phyloP scores from a whole-genome alignment of 2,113 vertebrate species.

The Cyanoliseus patagonus region DNA sequence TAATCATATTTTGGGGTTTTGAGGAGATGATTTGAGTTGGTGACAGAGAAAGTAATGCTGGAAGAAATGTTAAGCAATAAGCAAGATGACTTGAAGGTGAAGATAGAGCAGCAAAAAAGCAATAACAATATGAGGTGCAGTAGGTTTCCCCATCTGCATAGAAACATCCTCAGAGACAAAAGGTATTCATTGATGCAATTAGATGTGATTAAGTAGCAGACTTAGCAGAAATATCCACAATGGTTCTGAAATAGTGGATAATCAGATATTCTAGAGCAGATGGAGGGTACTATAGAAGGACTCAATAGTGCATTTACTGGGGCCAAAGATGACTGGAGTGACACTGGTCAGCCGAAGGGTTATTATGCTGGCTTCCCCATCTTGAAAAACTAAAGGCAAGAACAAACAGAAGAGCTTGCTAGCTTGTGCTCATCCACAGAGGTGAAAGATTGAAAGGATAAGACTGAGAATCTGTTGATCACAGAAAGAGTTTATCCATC shows the following conservation, averaged over 20 bases:
- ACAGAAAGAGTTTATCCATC: not conserved
- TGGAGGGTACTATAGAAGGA: not conserved
- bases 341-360: not conserved
- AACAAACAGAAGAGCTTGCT: not conserved
- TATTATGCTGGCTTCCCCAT: not conserved
- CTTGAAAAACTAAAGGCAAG: not conserved
- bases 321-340: not conserved
- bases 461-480: not conserved
- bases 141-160: not conserved
- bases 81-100: not conserved
- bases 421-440: not conserved
- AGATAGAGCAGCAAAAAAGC: not conserved
- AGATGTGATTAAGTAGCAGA: not conserved
- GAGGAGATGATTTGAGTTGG: not conserved
- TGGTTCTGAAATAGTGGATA: not conserved
- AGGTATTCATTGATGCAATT: not conserved
- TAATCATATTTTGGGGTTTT: not conserved
- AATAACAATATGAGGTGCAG: not conserved
- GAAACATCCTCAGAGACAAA: not conserved
- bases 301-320: not conserved
- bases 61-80: not conserved
- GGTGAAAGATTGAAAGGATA: not conserved
- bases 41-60: not conserved
- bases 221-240: not conserved
- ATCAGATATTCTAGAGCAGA: not conserved